Conservation (phyloP, 2,888 invertebrate species). For the Apamea anceps region DNA sequence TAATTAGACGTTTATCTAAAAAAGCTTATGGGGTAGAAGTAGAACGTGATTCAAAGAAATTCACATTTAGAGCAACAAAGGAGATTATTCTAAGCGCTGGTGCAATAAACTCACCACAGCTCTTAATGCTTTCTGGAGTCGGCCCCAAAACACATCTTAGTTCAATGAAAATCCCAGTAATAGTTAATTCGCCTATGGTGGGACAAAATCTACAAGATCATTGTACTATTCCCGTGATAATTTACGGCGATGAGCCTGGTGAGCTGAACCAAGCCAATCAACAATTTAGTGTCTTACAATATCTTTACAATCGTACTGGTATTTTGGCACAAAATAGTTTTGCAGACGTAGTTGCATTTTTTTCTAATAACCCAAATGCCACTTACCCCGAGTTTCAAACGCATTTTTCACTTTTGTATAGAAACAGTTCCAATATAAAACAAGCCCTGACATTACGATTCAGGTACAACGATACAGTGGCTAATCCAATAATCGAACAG, state of each 20-base stretch:
- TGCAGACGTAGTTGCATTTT: constrained; percentile 88
- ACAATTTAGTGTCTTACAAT: constrained; percentile 82
- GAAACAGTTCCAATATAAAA: constrained; percentile 70
- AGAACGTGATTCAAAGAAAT: constrained; percentile 76
- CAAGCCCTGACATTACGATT: constrained; percentile 17
- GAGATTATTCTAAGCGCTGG: constrained; percentile 89
- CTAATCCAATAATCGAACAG: constrained; percentile 60
- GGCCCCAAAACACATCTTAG: constrained; percentile 83
- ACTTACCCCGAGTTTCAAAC: constrained; percentile 77
- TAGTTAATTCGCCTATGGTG: constrained; percentile 85
- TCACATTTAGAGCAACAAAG: constrained; percentile 68
- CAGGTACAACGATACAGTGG: constrained; percentile 68
- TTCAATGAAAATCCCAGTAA: constrained; percentile 79
- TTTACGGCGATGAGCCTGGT: constrained; percentile 77
- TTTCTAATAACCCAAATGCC: constrained; percentile 71
- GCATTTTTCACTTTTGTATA: constrained; percentile 71
- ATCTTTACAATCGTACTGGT: constrained; percentile 88
- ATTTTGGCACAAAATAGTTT: constrained; percentile 85
- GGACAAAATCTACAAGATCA: constrained; percentile 90
- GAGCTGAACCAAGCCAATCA: constrained; percentile 67
- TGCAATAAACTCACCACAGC: constrained; percentile 86
- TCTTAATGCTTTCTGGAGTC: constrained; percentile 88
- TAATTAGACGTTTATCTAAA: constrained; percentile 33
- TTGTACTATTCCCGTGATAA: constrained; percentile 78
- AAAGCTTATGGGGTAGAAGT: constrained; percentile 74